phyloP scores from a whole-genome alignment of 2,113 vertebrate genomes.

The Symphodus melops region DNA sequence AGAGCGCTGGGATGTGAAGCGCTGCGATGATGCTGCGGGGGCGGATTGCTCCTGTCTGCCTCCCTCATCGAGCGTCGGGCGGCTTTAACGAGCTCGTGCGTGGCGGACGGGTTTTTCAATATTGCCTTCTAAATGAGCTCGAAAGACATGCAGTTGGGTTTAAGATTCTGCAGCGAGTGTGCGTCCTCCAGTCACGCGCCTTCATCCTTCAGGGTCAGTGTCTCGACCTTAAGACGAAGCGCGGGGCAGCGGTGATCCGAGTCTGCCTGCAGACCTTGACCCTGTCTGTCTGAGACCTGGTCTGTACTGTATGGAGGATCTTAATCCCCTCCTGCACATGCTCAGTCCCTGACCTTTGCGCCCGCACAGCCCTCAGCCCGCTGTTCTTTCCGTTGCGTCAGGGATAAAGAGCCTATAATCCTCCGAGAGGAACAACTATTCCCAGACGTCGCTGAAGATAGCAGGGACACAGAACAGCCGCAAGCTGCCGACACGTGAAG shows the following conservation, averaged over 20 bases:
- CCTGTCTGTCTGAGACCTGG: slow-evolving; percentile 29
- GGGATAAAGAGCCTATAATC: slow-evolving; percentile 80
- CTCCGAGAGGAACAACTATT: slow-evolving; percentile 72
- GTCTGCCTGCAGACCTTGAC: neutral
- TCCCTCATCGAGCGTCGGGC: neutral
- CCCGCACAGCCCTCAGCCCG: slow-evolving; percentile 24
- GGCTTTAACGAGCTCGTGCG: neutral
- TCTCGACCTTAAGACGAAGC: neutral
- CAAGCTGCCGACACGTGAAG: slow-evolving; percentile 38
- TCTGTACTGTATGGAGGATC: neutral
- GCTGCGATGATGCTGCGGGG: neutral
- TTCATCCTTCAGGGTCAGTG: slow-evolving; percentile 3
- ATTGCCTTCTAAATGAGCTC: neutral
- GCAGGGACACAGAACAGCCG: slow-evolving; percentile 34
- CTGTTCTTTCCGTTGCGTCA: slow-evolving; percentile 69
- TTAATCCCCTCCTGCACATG: slow-evolving; percentile 24
- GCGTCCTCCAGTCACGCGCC: neutral
- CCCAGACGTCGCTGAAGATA: slow-evolving; percentile 70
- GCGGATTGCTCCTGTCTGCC: neutral
- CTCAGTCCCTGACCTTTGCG: slow-evolving; percentile 44
- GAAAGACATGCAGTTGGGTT: neutral
- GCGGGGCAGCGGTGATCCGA: neutral
- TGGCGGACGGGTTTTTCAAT: neutral
- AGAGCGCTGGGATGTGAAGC: slow-evolving; percentile 15
- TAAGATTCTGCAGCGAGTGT: neutral